Percentiles rank a stretch among this genome's conserved stretches.
Conservation (phyloP, 2,797 vertebrate species). For the Scleropages formosus region DNA sequence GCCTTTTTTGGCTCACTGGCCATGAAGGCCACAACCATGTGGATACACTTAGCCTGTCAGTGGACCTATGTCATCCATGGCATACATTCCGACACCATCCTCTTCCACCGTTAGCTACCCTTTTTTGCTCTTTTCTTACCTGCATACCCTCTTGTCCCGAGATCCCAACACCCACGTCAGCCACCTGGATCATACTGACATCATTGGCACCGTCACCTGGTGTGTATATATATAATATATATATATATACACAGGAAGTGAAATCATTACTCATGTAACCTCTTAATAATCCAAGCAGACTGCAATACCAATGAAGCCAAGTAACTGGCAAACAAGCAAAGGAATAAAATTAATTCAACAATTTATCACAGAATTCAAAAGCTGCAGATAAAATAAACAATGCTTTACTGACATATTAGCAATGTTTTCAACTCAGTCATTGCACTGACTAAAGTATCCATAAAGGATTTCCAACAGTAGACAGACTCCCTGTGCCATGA, state of each 20-base stretch:
- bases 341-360: not conserved
- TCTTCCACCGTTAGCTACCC: too few relatives aligned
- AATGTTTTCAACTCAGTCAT: too few relatives aligned
- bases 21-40: not conserved
- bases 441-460: too few relatives aligned
- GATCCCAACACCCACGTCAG: constrained; percentile 95
- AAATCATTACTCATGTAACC: not conserved
- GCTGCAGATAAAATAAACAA: constrained; percentile 12
- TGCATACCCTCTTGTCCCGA: constrained; percentile 98
- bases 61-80: too few relatives aligned
- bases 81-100: not conserved
- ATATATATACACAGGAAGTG: constrained; percentile 22
- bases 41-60: not conserved
- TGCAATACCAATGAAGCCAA: too few relatives aligned
- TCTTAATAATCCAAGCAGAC: not conserved
- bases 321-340: too few relatives aligned
- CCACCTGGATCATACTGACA: constrained; percentile 98
- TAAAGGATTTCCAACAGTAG: too few relatives aligned
- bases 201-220: constrained; percentile 97
- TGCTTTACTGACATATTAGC: too few relatives aligned
- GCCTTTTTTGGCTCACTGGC: constrained; percentile 4
- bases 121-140: constrained; percentile 69
- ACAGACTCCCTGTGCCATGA: too few relatives aligned
- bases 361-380: not conserved
- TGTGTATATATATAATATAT: constrained; percentile 57